Conservation (phyloP, 2,888 invertebrate species). For the Ormia ochracea region DNA sequence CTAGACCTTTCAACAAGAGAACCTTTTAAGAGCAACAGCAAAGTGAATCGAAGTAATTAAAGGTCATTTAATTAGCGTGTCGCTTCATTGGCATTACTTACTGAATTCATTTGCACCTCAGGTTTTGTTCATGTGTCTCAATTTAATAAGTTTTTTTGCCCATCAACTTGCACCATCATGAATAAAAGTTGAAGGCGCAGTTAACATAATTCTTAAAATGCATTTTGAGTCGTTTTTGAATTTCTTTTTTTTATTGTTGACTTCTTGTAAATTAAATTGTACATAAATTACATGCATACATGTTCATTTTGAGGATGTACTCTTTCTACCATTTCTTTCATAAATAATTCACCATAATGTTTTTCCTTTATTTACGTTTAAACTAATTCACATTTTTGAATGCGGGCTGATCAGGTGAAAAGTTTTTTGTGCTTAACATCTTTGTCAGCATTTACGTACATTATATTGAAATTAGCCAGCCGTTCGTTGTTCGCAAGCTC, state of each 20-base stretch:
- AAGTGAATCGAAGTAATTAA: no score
- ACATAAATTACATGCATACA: conserved; percentile 3
- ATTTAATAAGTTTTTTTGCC: no score
- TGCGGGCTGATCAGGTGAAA: conserved; percentile 75
- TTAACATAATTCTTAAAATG: no score
- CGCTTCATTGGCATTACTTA: no score
- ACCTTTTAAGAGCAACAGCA: no score
- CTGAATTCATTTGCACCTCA: no score
- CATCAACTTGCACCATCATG: no score
- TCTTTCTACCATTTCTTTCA: not conserved
- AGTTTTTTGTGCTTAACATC: conserved; percentile 49
- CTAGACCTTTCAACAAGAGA: no score
- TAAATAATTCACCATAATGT: not conserved
- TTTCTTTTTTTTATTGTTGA: conserved; percentile 15
- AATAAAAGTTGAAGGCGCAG: no score
- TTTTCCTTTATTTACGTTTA: not conserved
- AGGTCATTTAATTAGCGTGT: no score
- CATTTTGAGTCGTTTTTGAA: not conserved
- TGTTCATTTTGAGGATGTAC: not conserved
- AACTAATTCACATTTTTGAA: conserved; percentile 56
- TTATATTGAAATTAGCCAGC: conserved; percentile 18
- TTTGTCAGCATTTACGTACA: conserved; percentile 39
- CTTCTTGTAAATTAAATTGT: conserved; percentile 37
- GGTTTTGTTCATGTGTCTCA: no score
- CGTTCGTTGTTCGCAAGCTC: conserved; percentile 23